A percentile compares a stretch with the other conserved stretches of the same genome.
phyloP scores from a whole-genome alignment of 1,140 invertebrate genomes.

The Drosophila seguyi region DNA sequence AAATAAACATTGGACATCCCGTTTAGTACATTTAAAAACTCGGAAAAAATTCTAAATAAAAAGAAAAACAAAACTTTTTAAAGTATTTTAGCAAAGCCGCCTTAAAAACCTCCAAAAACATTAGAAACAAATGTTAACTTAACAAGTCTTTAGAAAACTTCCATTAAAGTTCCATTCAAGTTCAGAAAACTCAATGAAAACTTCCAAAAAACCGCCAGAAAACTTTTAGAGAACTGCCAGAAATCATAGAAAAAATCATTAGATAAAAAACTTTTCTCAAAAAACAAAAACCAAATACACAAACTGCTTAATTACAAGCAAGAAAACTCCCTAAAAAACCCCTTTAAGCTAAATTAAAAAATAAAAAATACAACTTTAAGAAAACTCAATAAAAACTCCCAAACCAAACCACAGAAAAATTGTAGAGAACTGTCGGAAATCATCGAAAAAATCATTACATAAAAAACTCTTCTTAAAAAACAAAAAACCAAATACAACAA shows the following conservation, averaged over 20 bases:
- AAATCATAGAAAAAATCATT: neutral
- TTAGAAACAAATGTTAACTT: neutral
- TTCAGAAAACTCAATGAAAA: neutral
- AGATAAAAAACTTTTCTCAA: neutral
- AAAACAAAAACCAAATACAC: neutral
- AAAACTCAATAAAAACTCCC: neutral
- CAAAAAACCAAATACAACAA: neutral
- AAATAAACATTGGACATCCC: too few relatives aligned
- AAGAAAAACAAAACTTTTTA: neutral
- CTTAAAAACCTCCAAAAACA: neutral
- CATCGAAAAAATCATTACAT: neutral
- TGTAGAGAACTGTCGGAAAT: fast-evolving
- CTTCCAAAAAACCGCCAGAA: neutral
- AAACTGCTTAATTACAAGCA: neutral
- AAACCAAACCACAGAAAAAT: neutral
- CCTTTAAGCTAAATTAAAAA: neutral
- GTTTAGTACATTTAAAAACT: too few relatives aligned
- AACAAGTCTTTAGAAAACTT: neutral
- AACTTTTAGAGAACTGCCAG: neutral
- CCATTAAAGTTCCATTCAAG: neutral
- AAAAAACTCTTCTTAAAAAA: neutral
- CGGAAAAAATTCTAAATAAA: neutral
- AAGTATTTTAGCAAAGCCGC: neutral
- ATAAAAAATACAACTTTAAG: too few relatives aligned
- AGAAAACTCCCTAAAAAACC: neutral